These are phyloP conservation scores for Parazoanthus swiftii DNA, from an alignment of 92 coral and sea anemone species.

Conservation along the genomic window DNA sequence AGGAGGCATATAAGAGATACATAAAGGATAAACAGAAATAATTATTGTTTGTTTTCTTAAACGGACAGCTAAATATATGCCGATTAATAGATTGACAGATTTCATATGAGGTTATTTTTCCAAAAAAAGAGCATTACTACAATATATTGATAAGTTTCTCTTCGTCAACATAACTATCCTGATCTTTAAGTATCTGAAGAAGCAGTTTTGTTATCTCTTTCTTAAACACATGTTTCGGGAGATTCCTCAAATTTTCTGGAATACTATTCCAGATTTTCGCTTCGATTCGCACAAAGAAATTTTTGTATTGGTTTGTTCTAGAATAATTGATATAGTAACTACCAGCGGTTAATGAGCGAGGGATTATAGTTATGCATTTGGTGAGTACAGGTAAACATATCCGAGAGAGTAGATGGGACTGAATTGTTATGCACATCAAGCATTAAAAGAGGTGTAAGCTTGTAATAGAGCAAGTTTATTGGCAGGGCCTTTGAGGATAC, in stretches of 20 bases:
- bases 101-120: too few species aligned
- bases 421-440: slow-evolving; percentile 38
- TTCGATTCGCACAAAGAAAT: slow-evolving; percentile 6
- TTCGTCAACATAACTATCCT: slow-evolving; percentile 26
- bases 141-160: slow-evolving; percentile 19
- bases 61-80: slow-evolving; percentile 6
- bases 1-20: too few species aligned
- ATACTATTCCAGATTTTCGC: slow-evolving; percentile 14
- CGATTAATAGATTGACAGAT: background rate
- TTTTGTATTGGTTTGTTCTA: slow-evolving; percentile 18
- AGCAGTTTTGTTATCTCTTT: background rate
- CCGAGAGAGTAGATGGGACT: slow-evolving; percentile 41
- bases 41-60: background rate
- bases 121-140: background rate
- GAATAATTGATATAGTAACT: slow-evolving; percentile 23
- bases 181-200: slow-evolving; percentile 18
- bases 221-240: slow-evolving; percentile 16
- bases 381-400: slow-evolving; percentile 35
- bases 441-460: slow-evolving; percentile 25
- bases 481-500: slow-evolving; percentile 43
- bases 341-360: slow-evolving; percentile 11
- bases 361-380: slow-evolving; percentile 17
- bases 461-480: slow-evolving; percentile 25
- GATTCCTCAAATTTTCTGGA: slow-evolving; percentile 36
- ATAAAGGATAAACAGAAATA: background rate